Base-by-base conservation (phyloP, 2,113 vertebrate species). In the Hyperopisus bebe region DNA sequence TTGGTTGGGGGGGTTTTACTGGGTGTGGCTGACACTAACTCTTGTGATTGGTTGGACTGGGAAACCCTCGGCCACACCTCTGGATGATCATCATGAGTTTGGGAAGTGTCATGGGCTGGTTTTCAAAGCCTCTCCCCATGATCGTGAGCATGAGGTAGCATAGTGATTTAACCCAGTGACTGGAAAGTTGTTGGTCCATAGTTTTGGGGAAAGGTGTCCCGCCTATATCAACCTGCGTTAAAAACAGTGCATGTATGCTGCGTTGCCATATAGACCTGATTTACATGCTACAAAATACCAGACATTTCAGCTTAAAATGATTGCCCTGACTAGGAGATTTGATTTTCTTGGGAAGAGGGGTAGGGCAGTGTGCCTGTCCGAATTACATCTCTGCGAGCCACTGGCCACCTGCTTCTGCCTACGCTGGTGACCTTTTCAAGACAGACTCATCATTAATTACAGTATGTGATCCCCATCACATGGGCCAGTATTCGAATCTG, bases 361-460 rank as follows among this genome's bases (percentile, higher is more conserved):
- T 27, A 15, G 31, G 70, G 11, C 4, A 15, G 15, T 77, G 31
- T 2, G 31, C 31, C 74, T 8, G 17, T 80, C 44, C 8, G 8
- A 84, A n/a, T 10, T 24, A 42, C 3, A 7, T 47, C 42, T 93
- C 91, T 90, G 91, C 92, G 92, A 91, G 89, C 85, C 89, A 91
- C 94, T 95, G 94, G 86, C 91, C 80, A 8, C 48, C 48, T n/a
- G 31, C 91, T 92, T 87, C 88, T 46, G 42, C 92, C 82, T 90
- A 88, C 89, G n/a, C 87, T 2, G 42, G 90, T 95, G 95, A 95
- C 94, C 95, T 95, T 95, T 94, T 91, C 90, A 88, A 90, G 93
- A 82, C 48, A 21, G 50, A 90, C 90, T 88, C 87, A 93, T 94
- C 93, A 91, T 89, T 88, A 92, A 92, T 93, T 89, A n/a, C n/a